These are phyloP conservation scores for Spondyliosoma cantharus DNA, from an alignment of 2,797 vertebrate species.

Conservation along the genomic window DNA sequence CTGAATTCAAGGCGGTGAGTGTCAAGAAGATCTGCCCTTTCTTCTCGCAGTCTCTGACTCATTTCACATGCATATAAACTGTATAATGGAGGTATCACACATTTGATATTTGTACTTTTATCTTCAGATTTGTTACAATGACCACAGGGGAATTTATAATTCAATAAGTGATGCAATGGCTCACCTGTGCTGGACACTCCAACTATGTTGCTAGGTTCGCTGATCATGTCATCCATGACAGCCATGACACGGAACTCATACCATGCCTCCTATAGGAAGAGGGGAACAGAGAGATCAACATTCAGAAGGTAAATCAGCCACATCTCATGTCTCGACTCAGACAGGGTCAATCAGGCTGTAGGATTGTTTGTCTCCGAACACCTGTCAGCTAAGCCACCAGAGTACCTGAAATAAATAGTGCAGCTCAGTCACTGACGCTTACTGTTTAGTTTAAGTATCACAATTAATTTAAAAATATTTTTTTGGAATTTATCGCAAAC, in stretches of 20 bases:
- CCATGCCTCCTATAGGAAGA: slow-evolving; percentile 91
- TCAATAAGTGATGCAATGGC: slow-evolving; percentile 7
- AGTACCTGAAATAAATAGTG: neutral
- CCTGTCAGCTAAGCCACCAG: neutral
- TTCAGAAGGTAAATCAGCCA: neutral
- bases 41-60: neutral
- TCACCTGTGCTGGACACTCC: slow-evolving; percentile 99
- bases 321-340: neutral
- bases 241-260: slow-evolving; percentile 97
- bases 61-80: neutral
- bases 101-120: neutral
- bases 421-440: neutral
- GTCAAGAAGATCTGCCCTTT: neutral
- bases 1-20: slow-evolving; percentile 5
- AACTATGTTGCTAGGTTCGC: slow-evolving; percentile 95
- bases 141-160: neutral
- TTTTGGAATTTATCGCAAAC: too few relatives aligned
- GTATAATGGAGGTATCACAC: neutral
- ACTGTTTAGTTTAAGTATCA: neutral
- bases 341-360: neutral
- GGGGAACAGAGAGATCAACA: slow-evolving; percentile 28
- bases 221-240: slow-evolving; percentile 96
- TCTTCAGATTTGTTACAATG: neutral
- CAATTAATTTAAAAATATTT: too few relatives aligned
- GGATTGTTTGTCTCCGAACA: neutral